phyloP scores from a whole-genome alignment of 2,113 vertebrate species.

The Ginglymostoma cirratum region DNA sequence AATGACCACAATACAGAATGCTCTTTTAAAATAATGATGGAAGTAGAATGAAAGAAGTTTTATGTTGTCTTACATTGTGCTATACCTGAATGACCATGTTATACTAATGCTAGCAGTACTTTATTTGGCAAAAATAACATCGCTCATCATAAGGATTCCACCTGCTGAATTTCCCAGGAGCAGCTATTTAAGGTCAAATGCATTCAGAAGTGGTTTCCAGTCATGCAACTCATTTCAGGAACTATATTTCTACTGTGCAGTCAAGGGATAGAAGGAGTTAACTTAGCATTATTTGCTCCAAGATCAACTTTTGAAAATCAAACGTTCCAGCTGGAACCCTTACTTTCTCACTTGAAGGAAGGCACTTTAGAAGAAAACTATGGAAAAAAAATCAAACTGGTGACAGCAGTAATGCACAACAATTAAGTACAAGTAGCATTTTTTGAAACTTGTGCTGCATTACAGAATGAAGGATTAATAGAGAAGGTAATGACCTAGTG shows the following conservation, averaged over 20 bases:
- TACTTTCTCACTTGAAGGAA: neutral
- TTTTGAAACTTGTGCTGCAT: neutral
- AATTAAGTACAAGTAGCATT: neutral
- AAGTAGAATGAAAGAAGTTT: neutral
- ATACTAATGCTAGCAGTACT: neutral
- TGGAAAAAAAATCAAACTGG: neutral
- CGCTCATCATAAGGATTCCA: neutral
- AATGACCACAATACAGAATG: neutral
- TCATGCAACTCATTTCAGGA: neutral
- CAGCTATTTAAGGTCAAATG: neutral
- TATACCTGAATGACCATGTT: neutral
- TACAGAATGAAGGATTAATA: neutral
- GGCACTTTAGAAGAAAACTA: neutral
- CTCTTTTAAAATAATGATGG: neutral
- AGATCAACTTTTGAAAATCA: neutral
- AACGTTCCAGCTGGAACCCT: neutral
- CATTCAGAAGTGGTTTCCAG: neutral
- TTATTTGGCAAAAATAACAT: neutral
- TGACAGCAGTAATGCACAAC: neutral
- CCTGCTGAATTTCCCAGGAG: neutral
- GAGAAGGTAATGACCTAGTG: no score
- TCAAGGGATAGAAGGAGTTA: neutral
- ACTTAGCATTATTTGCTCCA: neutral
- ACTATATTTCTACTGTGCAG: neutral
- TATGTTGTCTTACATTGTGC: neutral